Conservation (phyloP, 1,140 invertebrate genomes). For the Penaeus japonicus region DNA sequence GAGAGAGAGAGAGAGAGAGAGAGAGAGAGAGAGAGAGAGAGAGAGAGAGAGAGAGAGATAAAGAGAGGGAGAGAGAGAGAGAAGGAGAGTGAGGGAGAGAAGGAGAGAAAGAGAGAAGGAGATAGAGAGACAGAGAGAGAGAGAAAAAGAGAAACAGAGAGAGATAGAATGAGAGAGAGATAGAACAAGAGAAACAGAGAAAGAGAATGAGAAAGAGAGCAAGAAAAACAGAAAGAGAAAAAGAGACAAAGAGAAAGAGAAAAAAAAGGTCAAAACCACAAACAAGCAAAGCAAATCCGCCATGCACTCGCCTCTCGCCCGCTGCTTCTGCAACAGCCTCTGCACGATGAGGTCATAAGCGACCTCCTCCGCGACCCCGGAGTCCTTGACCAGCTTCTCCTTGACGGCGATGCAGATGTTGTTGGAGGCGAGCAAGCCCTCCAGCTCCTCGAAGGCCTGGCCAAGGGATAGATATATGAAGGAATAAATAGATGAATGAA, state of each 20-base stretch:
- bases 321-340: constrained; percentile 80
- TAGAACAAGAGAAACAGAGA: neutral
- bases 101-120: neutral
- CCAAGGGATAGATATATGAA: too few relatives aligned
- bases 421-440: constrained; percentile 79
- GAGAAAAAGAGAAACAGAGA: neutral
- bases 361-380: constrained; percentile 85
- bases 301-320: constrained; percentile 79
- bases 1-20: neutral
- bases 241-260: too few relatives aligned
- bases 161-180: neutral
- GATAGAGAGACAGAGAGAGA: neutral
- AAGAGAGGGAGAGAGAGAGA: neutral
- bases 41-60: neutral
- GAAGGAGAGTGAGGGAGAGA: neutral
- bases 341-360: constrained; percentile 88
- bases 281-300: too few relatives aligned
- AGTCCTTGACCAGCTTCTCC: constrained; percentile 93
- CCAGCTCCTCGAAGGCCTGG: constrained; percentile 92
- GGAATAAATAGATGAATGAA: too few relatives aligned
- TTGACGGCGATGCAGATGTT: constrained; percentile 93
- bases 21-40: neutral
- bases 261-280: too few relatives aligned
- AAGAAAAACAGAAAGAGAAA: too few relatives aligned
- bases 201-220: neutral